These are phyloP conservation scores for Carcina quercana DNA, from an alignment of 2,888 invertebrate species.

Conservation along the genomic window DNA sequence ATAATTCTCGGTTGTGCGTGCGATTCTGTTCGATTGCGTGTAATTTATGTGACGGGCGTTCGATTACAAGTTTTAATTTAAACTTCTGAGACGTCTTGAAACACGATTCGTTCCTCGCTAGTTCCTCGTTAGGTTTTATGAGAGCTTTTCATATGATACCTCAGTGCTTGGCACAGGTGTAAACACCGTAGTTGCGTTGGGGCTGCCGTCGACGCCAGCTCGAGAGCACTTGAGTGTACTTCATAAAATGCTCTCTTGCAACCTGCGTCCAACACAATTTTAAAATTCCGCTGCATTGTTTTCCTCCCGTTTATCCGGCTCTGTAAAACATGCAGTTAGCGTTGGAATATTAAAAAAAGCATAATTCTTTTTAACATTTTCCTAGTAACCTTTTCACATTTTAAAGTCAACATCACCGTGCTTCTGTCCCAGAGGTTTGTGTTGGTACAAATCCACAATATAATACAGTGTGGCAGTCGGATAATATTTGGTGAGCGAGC, in stretches of 20 bases:
- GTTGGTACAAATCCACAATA: slow-evolving; percentile 61
- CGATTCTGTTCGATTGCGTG: slow-evolving; percentile 42
- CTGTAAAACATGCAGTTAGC: slow-evolving; percentile 10
- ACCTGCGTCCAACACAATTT: slow-evolving; percentile 43
- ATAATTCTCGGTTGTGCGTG: slow-evolving; percentile 43
- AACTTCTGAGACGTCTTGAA: slow-evolving; percentile 14
- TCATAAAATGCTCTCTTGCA: slow-evolving; percentile 56
- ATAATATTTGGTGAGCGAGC: slow-evolving; percentile 64
- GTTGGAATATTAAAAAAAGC: slow-evolving; percentile 23
- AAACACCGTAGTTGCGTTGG: slow-evolving; percentile 45
- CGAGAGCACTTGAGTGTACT: slow-evolving; percentile 50
- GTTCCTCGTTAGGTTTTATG: slow-evolving; percentile 2
- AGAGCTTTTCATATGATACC: slow-evolving; percentile 24
- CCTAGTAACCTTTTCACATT: slow-evolving; percentile 43
- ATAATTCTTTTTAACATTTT: slow-evolving; percentile 30
- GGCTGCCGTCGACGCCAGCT: slow-evolving; percentile 37
- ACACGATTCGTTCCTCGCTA: slow-evolving; percentile 11
- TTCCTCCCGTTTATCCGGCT: slow-evolving; percentile 26
- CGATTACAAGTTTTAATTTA: slow-evolving; percentile 28
- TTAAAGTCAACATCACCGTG: slow-evolving; percentile 47
- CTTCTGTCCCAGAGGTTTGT: slow-evolving; percentile 46
- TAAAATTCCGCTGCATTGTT: slow-evolving; percentile 40
- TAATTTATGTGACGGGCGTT: slow-evolving; percentile 45
- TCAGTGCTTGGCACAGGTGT: slow-evolving; percentile 40
- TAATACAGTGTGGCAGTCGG: slow-evolving; percentile 56